phyloP scores from a whole-genome alignment of 1,140 invertebrate genomes.

The Eciton burchellii region DNA sequence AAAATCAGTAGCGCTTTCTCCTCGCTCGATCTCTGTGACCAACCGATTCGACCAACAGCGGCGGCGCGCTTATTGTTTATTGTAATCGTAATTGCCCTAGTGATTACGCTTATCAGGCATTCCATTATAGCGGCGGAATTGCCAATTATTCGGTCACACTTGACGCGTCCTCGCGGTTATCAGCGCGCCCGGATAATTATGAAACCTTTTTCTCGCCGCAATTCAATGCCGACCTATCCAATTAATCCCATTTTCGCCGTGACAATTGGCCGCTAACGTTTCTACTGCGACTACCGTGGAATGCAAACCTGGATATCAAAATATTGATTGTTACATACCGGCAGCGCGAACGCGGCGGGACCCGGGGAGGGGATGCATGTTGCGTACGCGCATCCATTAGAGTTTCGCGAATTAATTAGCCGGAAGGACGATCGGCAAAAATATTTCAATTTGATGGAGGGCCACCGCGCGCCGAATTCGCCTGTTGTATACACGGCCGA shows the following conservation, averaged over 20 bases:
- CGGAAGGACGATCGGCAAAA: neutral
- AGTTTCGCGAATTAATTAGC: slow-evolving; percentile 46
- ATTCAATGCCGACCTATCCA: slow-evolving; percentile 36
- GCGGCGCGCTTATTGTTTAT: slow-evolving; percentile 2
- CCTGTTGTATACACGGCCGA: slow-evolving; percentile 25
- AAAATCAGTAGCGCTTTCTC: neutral
- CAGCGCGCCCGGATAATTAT: slow-evolving; percentile 37
- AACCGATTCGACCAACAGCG: neutral
- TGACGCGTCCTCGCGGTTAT: slow-evolving; percentile 28
- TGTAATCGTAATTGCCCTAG: slow-evolving; percentile 1
- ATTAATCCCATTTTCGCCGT: slow-evolving; percentile 44
- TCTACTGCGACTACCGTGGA: slow-evolving; percentile 9
- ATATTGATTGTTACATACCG: slow-evolving; percentile 57
- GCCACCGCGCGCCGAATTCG: slow-evolving; percentile 2
- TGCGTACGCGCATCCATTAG: neutral
- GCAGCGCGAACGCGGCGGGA: neutral
- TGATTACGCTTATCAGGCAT: slow-evolving; percentile 22
- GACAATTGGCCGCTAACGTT: slow-evolving; percentile 18
- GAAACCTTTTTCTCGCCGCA: slow-evolving; percentile 49
- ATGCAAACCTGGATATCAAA: slow-evolving; percentile 53
- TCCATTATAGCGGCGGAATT: slow-evolving; percentile 41
- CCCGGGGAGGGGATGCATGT: too few species aligned
- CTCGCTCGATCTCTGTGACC: neutral
- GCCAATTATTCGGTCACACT: slow-evolving; percentile 33
- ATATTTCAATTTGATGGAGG: slow-evolving; percentile 67